Base-by-base conservation (phyloP, 2,797 vertebrate species). In the Betta splendens region DNA sequence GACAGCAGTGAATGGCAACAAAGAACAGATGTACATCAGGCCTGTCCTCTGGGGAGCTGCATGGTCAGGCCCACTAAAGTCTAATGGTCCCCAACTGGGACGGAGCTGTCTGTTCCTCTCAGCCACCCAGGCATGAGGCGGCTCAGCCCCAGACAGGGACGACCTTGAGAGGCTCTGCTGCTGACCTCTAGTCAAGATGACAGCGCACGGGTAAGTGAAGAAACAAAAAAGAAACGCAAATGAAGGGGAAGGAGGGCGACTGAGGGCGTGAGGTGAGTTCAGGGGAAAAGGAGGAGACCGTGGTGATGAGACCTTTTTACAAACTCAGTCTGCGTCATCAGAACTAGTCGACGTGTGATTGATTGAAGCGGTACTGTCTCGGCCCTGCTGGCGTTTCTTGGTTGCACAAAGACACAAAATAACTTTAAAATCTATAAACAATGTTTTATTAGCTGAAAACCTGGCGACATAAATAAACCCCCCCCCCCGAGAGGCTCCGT, bases 31-130 rank as follows among this genome's bases (percentile, higher is more conserved):
- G 66, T 69, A 71, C 81, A 68, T 75, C 53, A 59, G 64, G 50
- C 9, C 25, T 31, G 50, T 69, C 51, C 78, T 69, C 73, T 50
- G 33, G 77, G 70, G 85, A 85, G 64, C 21, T 50, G 45, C 13
- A 38, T 79, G 80, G 85, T 87, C 82, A 81, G 62, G 86, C 77
- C 76, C 81, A 81, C 84, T 91, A 82, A 87, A 85, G 80, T 81
- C 77, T 80, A 64, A 44, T 23, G 68, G 67, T 67, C 71, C 80
- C 76, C 86, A 77, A 64, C 59, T 59, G 83, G 86, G 85, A 85
- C 62, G 6, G 33, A 59, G 63, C 78, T 89, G 89, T 87, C 88
- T 31, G 59, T 69, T 89, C 66, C 56, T 74, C 67, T 90, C 84
- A 90, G 67, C 58, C 80, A 77, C 52, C 61, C 73, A 46, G 68